phyloP scores from a whole-genome alignment of 2,113 vertebrate species.

The Sphaerodactylus townsendi region DNA sequence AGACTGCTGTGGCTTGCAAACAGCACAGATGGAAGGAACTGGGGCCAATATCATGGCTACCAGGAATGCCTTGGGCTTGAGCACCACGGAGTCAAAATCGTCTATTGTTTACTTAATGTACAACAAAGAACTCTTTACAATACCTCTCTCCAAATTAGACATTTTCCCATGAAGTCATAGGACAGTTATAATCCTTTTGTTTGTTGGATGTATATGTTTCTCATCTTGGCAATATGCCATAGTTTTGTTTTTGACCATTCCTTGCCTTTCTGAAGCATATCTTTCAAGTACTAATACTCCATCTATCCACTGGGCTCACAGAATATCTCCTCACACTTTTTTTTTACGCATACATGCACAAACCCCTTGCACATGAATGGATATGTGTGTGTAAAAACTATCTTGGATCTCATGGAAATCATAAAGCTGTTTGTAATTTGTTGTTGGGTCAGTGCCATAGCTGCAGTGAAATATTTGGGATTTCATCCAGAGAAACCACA shows the following conservation, averaged over 20 bases:
- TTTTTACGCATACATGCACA: background rate
- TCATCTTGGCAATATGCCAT: background rate
- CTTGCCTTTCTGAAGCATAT: background rate
- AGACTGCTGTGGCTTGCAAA: background rate
- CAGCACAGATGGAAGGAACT: background rate
- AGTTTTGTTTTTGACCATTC: background rate
- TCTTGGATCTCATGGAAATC: constrained; percentile 1
- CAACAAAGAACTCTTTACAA: background rate
- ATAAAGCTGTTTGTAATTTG: constrained; percentile 48
- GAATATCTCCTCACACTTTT: background rate
- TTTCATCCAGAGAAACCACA: constrained; percentile 51
- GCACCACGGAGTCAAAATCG: background rate
- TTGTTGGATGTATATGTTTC: background rate
- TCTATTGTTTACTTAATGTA: too few relatives aligned
- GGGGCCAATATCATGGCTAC: background rate
- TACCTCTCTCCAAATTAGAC: background rate
- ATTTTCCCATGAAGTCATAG: background rate
- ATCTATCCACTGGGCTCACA: background rate
- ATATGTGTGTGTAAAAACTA: constrained; percentile 17
- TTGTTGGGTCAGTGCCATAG: constrained; percentile 32
- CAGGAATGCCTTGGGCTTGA: background rate
- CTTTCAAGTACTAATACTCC: background rate
- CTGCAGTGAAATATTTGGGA: constrained; percentile 14
- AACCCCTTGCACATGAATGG: too few relatives aligned
- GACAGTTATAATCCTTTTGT: background rate